A percentile compares a stretch with the other conserved stretches of the same genome.
Conservation (phyloP, 2,113 vertebrate species). For the Onychostruthus taczanowskii region DNA sequence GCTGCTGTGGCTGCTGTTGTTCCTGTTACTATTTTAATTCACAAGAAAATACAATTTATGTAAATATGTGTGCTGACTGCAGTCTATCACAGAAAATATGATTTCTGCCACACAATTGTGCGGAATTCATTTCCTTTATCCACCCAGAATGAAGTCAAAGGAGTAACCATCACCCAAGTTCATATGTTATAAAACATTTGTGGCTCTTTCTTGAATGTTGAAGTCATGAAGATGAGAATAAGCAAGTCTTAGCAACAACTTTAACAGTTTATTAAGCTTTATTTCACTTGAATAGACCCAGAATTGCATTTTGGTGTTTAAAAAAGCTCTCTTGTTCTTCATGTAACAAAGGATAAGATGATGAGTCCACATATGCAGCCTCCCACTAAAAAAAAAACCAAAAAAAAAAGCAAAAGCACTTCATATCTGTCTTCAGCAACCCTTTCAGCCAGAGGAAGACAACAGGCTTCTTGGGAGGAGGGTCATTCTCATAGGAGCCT, state of each 20-base stretch:
- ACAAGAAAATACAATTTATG: slow-evolving; percentile 17
- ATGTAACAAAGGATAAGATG: background rate
- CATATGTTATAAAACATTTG: background rate
- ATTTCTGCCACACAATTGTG: background rate
- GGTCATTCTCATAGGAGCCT: background rate
- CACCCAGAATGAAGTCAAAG: background rate
- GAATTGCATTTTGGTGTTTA: background rate
- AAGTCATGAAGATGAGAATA: background rate
- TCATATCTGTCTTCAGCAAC: background rate
- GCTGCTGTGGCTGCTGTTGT: background rate
- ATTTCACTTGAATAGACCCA: background rate
- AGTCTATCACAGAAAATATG: background rate
- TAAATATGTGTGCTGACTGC: background rate
- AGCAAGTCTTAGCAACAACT: background rate
- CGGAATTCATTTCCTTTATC: background rate
- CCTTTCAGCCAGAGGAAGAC: background rate
- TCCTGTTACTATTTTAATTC: background rate
- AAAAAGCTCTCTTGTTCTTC: background rate
- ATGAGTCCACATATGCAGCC: background rate
- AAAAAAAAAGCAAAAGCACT: background rate
- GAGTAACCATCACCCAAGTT: background rate
- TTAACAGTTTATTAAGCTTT: background rate
- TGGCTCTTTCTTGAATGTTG: background rate
- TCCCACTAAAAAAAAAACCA: rapidly evolving
- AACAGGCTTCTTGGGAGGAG: background rate